Percentiles rank a stretch among this genome's conserved stretches.
phyloP scores from a whole-genome alignment of 2,797 vertebrate species.

The Limnodromus scolopaceus region DNA sequence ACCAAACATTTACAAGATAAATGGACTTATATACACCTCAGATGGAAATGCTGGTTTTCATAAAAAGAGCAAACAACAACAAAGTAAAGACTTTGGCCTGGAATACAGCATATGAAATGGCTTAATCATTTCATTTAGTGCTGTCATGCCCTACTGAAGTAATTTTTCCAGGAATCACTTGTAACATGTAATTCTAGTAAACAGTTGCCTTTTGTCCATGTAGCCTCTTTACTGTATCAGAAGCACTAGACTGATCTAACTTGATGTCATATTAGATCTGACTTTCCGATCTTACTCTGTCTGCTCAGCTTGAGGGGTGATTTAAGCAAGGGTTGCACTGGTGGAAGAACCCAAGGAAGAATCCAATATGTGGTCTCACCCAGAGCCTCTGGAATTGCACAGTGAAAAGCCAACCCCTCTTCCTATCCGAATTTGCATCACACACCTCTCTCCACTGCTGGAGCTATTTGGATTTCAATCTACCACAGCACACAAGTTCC shows the following conservation, averaged over 20 bases:
- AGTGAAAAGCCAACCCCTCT: not conserved
- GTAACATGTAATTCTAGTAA: not conserved
- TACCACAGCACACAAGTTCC: not conserved
- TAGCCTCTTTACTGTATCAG: not conserved
- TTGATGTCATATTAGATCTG: not conserved
- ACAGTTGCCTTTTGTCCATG: not conserved
- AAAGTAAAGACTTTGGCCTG: not conserved
- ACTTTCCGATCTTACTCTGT: not conserved
- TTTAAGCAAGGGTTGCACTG: not conserved
- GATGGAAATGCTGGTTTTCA: not conserved
- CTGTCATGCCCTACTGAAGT: not conserved
- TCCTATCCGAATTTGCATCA: not conserved
- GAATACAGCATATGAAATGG: not conserved
- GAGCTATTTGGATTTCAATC: not conserved
- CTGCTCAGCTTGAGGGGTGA: not conserved
- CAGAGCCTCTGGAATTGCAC: not conserved
- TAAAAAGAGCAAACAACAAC: not conserved
- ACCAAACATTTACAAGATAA: not conserved
- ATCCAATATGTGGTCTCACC: not conserved
- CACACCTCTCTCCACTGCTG: not conserved
- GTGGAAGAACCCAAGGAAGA: not conserved
- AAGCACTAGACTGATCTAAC: not conserved
- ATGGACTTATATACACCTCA: not conserved
- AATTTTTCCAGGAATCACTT: not conserved
- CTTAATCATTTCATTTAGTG: not conserved